These are phyloP conservation scores for Phrynosoma blainvillii DNA, from an alignment of 2,113 vertebrate species.

Conservation along the genomic window DNA sequence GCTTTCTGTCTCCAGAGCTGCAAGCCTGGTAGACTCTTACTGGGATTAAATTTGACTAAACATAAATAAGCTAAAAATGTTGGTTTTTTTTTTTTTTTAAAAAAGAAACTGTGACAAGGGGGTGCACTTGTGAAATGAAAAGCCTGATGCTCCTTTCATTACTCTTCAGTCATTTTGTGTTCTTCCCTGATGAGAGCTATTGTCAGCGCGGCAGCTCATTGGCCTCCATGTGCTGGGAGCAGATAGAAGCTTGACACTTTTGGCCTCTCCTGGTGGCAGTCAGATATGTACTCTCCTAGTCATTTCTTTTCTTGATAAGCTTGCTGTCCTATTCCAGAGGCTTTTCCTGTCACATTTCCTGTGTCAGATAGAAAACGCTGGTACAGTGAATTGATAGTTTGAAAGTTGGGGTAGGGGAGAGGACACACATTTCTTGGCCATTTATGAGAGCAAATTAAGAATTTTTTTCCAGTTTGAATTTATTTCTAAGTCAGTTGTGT, in stretches of 20 bases:
- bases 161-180: constrained; percentile 55
- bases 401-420: not conserved
- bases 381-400: accelerated
- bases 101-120: constrained; percentile 62
- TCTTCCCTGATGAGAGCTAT: constrained; percentile 59
- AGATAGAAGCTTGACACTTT: constrained; percentile 62
- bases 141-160: constrained; percentile 62
- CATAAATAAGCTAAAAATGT: constrained; percentile 63
- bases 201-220: constrained; percentile 60
- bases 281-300: constrained; percentile 29
- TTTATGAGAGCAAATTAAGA: constrained; percentile 26
- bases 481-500: not conserved
- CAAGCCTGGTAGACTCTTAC: constrained; percentile 32
- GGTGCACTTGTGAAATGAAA: constrained; percentile 61
- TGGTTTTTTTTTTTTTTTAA: constrained; percentile 60
- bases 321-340: constrained; percentile 36
- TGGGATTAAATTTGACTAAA: constrained; percentile 68
- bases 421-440: not conserved
- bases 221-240: constrained; percentile 45
- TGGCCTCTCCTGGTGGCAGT: constrained; percentile 54
- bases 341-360: constrained; percentile 53
- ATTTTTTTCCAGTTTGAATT: constrained; percentile 5
- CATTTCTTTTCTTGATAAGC: constrained; percentile 48
- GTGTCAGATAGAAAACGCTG: constrained; percentile 44
- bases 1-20: constrained; percentile 51